Percentiles rank a stretch among this genome's conserved stretches.
Evolutionary conservation across 2,888 invertebrate species (phyloP).

Genomic region (Morinoia aosen): DNA sequence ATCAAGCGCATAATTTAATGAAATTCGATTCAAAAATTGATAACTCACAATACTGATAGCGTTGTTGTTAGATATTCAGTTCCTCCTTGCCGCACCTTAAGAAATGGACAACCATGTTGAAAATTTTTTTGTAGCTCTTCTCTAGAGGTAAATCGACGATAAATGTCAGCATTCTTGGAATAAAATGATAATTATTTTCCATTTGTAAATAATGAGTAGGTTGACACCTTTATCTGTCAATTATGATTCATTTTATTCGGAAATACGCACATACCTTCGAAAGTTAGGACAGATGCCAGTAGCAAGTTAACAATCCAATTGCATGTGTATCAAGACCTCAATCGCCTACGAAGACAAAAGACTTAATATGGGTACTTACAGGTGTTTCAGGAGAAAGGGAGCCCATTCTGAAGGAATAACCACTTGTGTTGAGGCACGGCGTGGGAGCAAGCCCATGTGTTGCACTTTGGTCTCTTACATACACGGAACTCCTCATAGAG

Average conservation of each 20-base stretch:
- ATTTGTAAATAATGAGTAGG: background rate
- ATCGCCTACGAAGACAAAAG: background rate
- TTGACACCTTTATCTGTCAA: background rate
- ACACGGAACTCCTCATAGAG: background rate
- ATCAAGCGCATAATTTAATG: slow-evolving; percentile 76
- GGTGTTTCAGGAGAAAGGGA: slow-evolving; percentile 37
- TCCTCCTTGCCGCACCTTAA: too few relatives aligned
- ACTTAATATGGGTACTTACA: background rate
- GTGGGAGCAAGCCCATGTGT: background rate
- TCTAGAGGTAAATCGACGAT: background rate
- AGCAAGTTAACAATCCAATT: background rate
- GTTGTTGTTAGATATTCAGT: too few relatives aligned
- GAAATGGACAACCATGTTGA: too few relatives aligned
- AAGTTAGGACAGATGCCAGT: background rate
- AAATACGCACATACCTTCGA: background rate
- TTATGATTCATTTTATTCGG: background rate
- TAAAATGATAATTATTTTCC: background rate
- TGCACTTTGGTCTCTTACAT: background rate
- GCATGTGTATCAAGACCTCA: background rate
- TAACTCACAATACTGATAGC: too few relatives aligned
- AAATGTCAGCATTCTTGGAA: too few relatives aligned
- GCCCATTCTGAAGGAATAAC: slow-evolving; percentile 35
- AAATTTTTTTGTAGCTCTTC: too few relatives aligned
- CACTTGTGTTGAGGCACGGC: slow-evolving; percentile 31
- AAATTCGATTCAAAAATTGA: background rate